Conservation (phyloP, 1,140 invertebrate genomes). For the Dendrolimus kikuchii region DNA sequence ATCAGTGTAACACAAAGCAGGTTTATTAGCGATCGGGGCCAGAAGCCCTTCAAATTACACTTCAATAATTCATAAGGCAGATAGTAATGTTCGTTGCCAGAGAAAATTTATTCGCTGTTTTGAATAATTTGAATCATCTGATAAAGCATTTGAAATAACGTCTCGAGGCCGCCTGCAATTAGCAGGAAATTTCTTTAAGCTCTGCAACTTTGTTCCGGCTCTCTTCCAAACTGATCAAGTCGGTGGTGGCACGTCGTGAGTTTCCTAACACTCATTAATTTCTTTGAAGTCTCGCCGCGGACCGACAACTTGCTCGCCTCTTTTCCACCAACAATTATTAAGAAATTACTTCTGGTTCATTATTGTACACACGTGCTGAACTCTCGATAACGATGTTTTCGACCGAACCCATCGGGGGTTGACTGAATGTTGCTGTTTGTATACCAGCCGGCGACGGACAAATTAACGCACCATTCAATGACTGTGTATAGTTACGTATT, state of each 20-base stretch:
- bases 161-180: constrained; percentile 41
- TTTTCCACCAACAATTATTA: constrained; percentile 40
- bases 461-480: too few species aligned
- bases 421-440: constrained; percentile 20
- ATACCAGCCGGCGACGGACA: too few species aligned
- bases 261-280: constrained; percentile 67
- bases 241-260: constrained; percentile 55
- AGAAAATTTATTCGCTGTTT: constrained; percentile 21
- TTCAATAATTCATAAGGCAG: constrained; percentile 24
- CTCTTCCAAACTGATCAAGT: constrained; percentile 51
- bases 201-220: constrained; percentile 43
- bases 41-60: constrained; percentile 2
- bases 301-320: constrained; percentile 41
- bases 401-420: constrained; percentile 22
- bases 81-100: constrained; percentile 13
- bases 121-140: constrained; percentile 28
- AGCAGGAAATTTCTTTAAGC: constrained; percentile 54
- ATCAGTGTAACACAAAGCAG: too few species aligned
- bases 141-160: constrained; percentile 25
- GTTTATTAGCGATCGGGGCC: too few species aligned
- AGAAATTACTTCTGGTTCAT: constrained; percentile 49
- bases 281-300: constrained; percentile 55
- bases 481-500: too few species aligned
- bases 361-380: constrained; percentile 25
- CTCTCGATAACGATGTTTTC: constrained; percentile 27